A percentile compares a stretch with the other conserved stretches of the same genome.
These are phyloP conservation scores for Drosophila peninsularis DNA, from an alignment of 2,888 invertebrate genomes.

Conservation along the genomic window DNA sequence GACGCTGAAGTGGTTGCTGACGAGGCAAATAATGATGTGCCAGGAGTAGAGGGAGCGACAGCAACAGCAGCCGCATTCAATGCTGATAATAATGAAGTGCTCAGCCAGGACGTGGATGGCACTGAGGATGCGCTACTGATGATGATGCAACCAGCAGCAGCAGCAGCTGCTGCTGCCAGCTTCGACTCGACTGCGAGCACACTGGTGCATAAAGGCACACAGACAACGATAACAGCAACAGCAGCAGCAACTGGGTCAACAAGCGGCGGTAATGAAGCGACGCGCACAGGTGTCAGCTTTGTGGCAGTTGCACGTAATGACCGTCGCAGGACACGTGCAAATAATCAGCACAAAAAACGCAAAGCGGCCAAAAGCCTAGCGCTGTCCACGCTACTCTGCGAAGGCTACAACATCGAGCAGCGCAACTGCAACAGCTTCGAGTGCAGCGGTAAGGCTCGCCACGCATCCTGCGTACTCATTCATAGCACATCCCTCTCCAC, in stretches of 20 bases:
- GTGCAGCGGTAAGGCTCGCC: constrained; percentile 81
- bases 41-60: constrained; percentile 19
- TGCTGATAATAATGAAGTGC: constrained; percentile 63
- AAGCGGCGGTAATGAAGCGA: constrained; percentile 60
- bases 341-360: constrained; percentile 71
- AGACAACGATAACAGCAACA: constrained; percentile 22
- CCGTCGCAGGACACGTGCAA: constrained; percentile 51
- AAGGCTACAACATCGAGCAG: constrained; percentile 85
- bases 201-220: constrained; percentile 55
- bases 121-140: constrained; percentile 39
- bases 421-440: constrained; percentile 85
- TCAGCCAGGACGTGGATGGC: constrained; percentile 33
- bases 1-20: constrained; percentile 47
- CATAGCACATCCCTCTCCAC: constrained; percentile 14
- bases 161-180: constrained; percentile 30
- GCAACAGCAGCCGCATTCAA: constrained; percentile 49
- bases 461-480: neutral
- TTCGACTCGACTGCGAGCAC: constrained; percentile 29
- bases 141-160: constrained; percentile 55
- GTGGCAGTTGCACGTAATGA: constrained; percentile 61
- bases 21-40: constrained; percentile 66
- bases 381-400: constrained; percentile 83
- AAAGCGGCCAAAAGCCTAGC: constrained; percentile 79
- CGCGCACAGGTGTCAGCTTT: constrained; percentile 65
- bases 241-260: constrained; percentile 40